Evolutionary conservation across 2,113 vertebrate species (phyloP), one percentile per base, ranked within the genome.

Genomic region (Daphoenositta chrysoptera): DNA sequence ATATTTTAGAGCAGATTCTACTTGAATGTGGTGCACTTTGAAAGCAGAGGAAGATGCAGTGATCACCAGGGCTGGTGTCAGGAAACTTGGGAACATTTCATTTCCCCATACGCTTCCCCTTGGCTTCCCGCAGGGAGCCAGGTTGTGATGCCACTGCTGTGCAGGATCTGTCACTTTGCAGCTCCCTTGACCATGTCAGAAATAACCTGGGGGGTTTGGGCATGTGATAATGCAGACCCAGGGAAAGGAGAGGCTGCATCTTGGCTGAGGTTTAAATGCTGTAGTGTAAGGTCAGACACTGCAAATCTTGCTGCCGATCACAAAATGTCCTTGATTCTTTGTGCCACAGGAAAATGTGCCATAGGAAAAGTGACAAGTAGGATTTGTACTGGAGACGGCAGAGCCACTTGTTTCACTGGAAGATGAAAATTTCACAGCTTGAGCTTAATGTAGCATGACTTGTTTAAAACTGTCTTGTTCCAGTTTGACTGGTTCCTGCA

Each of bases 31-130:
- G 47, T 90, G 42, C 72, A 50, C 40, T 94, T 80, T 48, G 54
- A 63, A 89, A 87, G 82, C 68, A 66, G 83, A 76, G 27, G 64
- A 77, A 27, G 51, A 57, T 71, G 53, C 40, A 39, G 44, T 6
- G 23, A 23, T 77, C 63, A 45, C 37, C 42, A 54, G 79, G 60
- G 27, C 54, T 83, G 4, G 31, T 44, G 48, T 54, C 80, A 18
- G n/a, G 69, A 69, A 60, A 76, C 12, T 42, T 0, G 0, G 53
- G 63, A 65, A 26, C 11, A 1, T 28, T 92, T 70, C 0, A 1
- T 76, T 88, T 94, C 37, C 50, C 45, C 19, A 2, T 12, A 13
- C 0, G 0, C 68, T 77, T 48, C 63, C 58, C 33, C 35, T 65
- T 65, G 19, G 9, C 40, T 53, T 79, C 37, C 81, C 0, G 0